Evolutionary conservation across 2,113 vertebrate genomes (phyloP).

Genomic region (Melanerpes aurifrons): DNA sequence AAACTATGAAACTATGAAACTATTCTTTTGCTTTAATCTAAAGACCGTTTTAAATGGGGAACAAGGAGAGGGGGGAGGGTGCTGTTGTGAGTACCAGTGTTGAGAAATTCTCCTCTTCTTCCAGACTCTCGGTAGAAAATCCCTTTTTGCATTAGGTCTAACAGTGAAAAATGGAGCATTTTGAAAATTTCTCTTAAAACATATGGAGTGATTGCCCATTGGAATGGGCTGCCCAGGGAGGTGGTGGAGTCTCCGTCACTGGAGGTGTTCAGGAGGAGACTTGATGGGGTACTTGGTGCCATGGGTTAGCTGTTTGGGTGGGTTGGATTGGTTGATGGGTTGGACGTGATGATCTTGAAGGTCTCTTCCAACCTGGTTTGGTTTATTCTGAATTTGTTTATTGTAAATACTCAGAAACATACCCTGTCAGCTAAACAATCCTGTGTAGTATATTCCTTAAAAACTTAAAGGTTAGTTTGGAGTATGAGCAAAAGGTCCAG

Average conservation of each 20-base stretch:
- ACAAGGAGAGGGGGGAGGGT: accelerated
- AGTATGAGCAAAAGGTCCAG: background rate
- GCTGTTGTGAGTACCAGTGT: background rate
- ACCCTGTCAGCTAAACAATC: background rate
- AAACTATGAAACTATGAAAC: too few species aligned
- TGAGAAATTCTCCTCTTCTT: background rate
- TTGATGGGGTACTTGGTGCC: too few species aligned
- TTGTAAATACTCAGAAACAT: background rate
- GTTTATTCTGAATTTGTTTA: too few species aligned
- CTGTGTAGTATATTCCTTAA: background rate
- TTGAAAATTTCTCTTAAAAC: background rate
- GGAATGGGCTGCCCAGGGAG: too few species aligned
- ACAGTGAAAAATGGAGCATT: background rate
- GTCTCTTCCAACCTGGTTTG: too few species aligned
- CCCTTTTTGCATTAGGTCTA: background rate
- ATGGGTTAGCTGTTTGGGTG: too few species aligned
- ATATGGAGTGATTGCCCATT: background rate
- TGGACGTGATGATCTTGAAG: too few species aligned
- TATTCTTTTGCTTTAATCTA: background rate
- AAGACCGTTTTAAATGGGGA: background rate
- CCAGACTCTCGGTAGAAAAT: background rate
- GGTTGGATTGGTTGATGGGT: too few species aligned
- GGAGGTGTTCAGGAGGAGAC: too few species aligned
- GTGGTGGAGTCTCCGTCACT: too few species aligned
- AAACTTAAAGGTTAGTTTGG: background rate